These are phyloP conservation scores for Ceratothoa steindachneri DNA, from an alignment of 2,888 invertebrate genomes.

Conservation along the genomic window DNA sequence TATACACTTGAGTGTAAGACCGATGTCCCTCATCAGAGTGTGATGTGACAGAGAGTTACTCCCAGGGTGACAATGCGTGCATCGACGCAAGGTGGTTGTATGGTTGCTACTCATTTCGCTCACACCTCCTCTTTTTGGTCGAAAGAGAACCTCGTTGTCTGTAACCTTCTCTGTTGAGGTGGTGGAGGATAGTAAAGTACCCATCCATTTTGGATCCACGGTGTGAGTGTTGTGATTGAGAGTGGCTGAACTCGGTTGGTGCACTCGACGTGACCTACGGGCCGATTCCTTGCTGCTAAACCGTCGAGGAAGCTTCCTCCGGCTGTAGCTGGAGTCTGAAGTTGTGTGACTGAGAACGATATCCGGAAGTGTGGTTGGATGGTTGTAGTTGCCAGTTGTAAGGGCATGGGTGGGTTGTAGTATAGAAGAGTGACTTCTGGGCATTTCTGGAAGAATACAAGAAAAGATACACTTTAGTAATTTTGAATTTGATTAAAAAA, in stretches of 20 bases:
- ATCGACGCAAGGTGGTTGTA: background rate
- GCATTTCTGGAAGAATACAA: too few relatives aligned
- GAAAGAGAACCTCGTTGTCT: background rate
- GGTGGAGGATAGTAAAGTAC: too few relatives aligned
- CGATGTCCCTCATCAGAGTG: background rate
- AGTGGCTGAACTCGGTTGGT: too few relatives aligned
- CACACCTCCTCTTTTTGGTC: too few relatives aligned
- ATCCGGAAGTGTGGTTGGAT: background rate
- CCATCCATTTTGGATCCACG: background rate
- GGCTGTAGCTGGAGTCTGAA: background rate
- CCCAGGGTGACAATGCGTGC: background rate
- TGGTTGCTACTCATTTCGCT: background rate
- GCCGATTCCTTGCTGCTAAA: background rate
- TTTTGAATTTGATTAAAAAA: too few relatives aligned
- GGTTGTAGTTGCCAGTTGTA: background rate
- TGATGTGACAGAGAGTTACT: background rate
- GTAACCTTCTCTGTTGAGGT: background rate
- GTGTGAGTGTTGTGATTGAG: background rate
- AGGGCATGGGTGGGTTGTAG: background rate
- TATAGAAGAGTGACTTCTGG: too few relatives aligned
- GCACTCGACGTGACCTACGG: too few relatives aligned
- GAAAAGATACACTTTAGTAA: too few relatives aligned
- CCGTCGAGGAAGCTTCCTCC: background rate
- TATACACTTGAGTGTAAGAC: background rate
- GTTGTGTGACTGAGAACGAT: background rate